A percentile compares a stretch with the other conserved stretches of the same genome.
Evolutionary conservation across 2,113 vertebrate genomes (phyloP).

Genomic region (Sinocyclocheilus grahami): DNA sequence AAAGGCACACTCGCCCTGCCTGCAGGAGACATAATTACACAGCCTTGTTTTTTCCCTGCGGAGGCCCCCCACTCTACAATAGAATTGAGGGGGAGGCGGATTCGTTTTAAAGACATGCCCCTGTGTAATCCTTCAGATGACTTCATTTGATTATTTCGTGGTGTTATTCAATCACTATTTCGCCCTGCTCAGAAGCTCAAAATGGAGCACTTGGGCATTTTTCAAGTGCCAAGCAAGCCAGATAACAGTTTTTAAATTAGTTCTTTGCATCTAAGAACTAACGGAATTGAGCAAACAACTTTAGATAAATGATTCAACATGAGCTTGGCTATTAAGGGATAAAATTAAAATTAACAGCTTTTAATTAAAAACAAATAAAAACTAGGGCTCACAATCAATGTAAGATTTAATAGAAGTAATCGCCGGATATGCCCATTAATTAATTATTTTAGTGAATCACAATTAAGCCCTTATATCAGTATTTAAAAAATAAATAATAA

Average conservation of each 20-base stretch:
- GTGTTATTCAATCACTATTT: conserved; percentile 31
- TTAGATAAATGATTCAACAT: neutral
- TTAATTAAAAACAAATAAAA: neutral
- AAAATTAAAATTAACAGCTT: neutral
- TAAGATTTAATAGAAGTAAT: neutral
- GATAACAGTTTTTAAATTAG: neutral
- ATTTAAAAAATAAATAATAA: neutral
- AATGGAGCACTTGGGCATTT: conserved; percentile 2
- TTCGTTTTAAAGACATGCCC: conserved; percentile 18
- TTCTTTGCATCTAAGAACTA: neutral
- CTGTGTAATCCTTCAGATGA: conserved; percentile 44
- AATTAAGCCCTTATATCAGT: neutral
- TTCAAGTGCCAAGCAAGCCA: conserved; percentile 20
- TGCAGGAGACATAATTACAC: conserved; percentile 47
- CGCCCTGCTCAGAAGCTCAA: neutral
- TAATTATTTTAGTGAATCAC: neutral
- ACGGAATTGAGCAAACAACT: neutral
- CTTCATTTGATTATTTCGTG: conserved; percentile 35
- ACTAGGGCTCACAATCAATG: neutral
- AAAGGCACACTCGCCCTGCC: conserved; percentile 54
- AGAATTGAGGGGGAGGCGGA: conserved; percentile 31
- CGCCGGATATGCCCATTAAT: neutral
- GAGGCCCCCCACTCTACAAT: conserved; percentile 65
- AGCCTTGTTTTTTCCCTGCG: conserved; percentile 58
- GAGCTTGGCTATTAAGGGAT: neutral